Base-by-base conservation (phyloP, 2,888 invertebrate genomes). In the Noctuana brunneofusca region DNA sequence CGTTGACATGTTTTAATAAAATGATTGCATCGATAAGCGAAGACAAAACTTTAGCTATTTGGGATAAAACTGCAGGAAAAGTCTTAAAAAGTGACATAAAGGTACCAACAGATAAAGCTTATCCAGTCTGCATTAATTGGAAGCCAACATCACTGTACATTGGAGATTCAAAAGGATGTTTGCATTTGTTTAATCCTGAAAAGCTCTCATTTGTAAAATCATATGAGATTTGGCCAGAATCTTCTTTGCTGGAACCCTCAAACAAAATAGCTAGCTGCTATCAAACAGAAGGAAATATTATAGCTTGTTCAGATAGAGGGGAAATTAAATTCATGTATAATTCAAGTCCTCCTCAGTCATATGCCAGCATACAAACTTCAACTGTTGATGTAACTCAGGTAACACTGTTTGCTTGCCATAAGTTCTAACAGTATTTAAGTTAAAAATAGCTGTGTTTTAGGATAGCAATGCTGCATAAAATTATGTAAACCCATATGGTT, bases 21-120 rank as follows among this genome's bases (percentile, higher is more conserved):
- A 87, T 91, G 73, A 80, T 94, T 64, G 88, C 93, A 38, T 93
- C 93, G 18, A 86, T 93, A 1, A 93, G 93, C 68, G 93, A 93
- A 70, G 93, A 94, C 67, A 92, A 85, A 76, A 92, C 93, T 3
- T 80, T 94, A 66, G 89, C 92, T 30, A 76, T 93, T 38, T 94
- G 90, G 87, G 94, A 94, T 73, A 87, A 86, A 74, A 87, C 89
- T 55, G 91, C 92, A 38, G 87, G 92, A 18, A 88, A 87, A 74
- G 74, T 87, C 5, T 64, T 93, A 62, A 73, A 78, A 64, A 83
- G 68, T 70, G 81, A 86, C 70, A 74, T 89, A 6, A 84, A 84
- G 69, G 84, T 89, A 72, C 85, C 86, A 1, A 79, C 80, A 35
- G 80, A 79, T 1, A 86, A 86, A 70, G 84, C 85, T 27, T 89